Base-by-base conservation (phyloP, 2,888 invertebrate genomes). In the Polyommatus iphigenia region DNA sequence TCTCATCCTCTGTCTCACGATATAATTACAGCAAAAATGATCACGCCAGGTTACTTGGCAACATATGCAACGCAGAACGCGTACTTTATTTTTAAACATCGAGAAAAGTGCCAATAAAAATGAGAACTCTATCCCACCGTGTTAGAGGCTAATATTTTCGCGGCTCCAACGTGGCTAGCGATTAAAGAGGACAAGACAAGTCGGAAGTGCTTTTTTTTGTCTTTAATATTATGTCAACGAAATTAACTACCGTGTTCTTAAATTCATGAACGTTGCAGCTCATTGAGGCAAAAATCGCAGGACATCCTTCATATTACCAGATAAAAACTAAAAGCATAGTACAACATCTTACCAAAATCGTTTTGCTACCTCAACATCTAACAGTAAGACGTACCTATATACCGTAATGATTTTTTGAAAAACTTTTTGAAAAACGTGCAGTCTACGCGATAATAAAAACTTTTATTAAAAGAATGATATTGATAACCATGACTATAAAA, bases 21-120 rank as follows among this genome's bases (percentile, higher is more conserved):
- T 77, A 57, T 46, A 73, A 78, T 73, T 73, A 73, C 46, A 78
- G 78, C 78, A 72, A 78, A 78, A 78, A 73, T 77, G 54, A 77
- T 78, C 78, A 41, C 57, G 73, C 41, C 72, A 78, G 46, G 78
- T 59, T 57, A 73, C 73, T 78, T 78, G 78, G 78, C 78, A 78
- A 71, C 71, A 73, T 24, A 75, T 75, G 75, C 75, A 72, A 72
- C 29, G 41, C 72, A 72, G n/a, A 72, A 41, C 73, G 73, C 73
- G 50, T 24, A 50, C 29, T 50, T 75, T 75, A 75, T 75, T 75
- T 75, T 75, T 75, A 75, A 75, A 75, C 75, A 54, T 50, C 50
- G 24, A 54, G 50, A 54, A 75, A 72, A 41, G 72, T 72, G 41
- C 20, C 24, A 73, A 15, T 73, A 13, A 20, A 29, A 73, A 73